Evolutionary conservation across 1,140 invertebrate genomes (phyloP), one percentile per base, ranked within the genome.

Genomic region (Cydia amplana): DNA sequence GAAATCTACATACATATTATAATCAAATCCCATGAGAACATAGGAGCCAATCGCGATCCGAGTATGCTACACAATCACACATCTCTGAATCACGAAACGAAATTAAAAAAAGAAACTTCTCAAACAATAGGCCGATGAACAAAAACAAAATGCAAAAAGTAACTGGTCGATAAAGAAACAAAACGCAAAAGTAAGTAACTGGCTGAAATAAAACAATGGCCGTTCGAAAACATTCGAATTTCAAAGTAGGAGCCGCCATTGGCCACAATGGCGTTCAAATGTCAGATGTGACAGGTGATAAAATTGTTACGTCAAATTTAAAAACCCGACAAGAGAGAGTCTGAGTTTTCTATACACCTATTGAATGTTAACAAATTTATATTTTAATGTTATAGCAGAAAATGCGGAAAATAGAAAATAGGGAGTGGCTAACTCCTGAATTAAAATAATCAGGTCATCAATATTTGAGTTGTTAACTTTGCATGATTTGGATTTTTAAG

Each of bases 171-270:
- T 60, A 60, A 60, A 60, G 55, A 60, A 60, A 60, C 20, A 60
- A 28, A 32, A 28, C 18, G 65, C 65, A 70, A 70, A 32, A 40
- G 36, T 40, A 32, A 16, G 25, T n/a, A 51, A 40, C 72, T 49
- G 46, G 7, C 40, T 49, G 70, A 46, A 65, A 46, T 32, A 80
- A 82, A 82, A 80, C 79, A 83, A 82, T 82, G 63, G 80, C 20
- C 72, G 76, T 18, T 70, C 64, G 80, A 83, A 85, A 85, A 82
- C 78, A 83, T 84, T 84, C 82, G 25, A 81, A 79, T 80, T 84
- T 82, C 84, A 86, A 85, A 84, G 80, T 72, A 73, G 65, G 72
- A 63, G 74, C 82, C 81, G 83, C 83, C 74, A 86, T 86, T 86
- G 84, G 84, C 80, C 23, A 72, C 65, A 75, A 75, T 75, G 74